Evolutionary conservation across 2,797 vertebrate genomes (phyloP), one percentile per base, ranked within the genome.

Genomic region (Discoglossus pictus): DNA sequence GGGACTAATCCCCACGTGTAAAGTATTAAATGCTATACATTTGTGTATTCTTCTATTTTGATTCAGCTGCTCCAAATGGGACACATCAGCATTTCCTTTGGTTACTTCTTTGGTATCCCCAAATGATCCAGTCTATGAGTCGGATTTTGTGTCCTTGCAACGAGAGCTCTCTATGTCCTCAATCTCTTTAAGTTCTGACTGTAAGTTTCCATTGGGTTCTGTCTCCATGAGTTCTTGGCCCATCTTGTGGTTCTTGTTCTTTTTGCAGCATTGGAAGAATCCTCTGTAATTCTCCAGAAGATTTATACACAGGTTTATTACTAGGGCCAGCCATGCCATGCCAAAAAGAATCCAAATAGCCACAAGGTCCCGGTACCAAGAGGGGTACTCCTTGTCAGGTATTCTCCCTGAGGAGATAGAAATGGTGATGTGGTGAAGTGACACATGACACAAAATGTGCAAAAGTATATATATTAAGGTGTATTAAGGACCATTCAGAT

Each of bases 271-370:
- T 1, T 61, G 73, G 58, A 75, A 81, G 1, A 72, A 40, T 15
- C 20, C 56, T 68, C 84, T 86, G 55, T 92, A 79, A 2, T 78
- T 84, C 81, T 97, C 93, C 63, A 96, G 80, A 68, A 92, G 82
- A 64, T 86, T 90, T 27, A 93, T 93, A 72, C 86, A 77, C 61
- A 95, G 88, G 76, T 93, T 96, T 80, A 97, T 92, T 43, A 97
- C 43, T 36, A 95, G 76, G 8, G 96, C 89, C 52, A 97, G 83
- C 94, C 94, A 98, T 0, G 95, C 93, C 91, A 98, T 83, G 52
- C 95, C 94, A 46, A 98, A 96, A 73, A 98, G 94, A 75, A 98
- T 98, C 95, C 96, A 97, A 0, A 89, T 79, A 27, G 91, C 92
- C 71, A 93, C 81, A 2, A 93, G 71, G 56, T 92, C 54, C 65